These are phyloP conservation scores for Rutilus rutilus DNA, from an alignment of 2,113 vertebrate genomes.

Conservation along the genomic window DNA sequence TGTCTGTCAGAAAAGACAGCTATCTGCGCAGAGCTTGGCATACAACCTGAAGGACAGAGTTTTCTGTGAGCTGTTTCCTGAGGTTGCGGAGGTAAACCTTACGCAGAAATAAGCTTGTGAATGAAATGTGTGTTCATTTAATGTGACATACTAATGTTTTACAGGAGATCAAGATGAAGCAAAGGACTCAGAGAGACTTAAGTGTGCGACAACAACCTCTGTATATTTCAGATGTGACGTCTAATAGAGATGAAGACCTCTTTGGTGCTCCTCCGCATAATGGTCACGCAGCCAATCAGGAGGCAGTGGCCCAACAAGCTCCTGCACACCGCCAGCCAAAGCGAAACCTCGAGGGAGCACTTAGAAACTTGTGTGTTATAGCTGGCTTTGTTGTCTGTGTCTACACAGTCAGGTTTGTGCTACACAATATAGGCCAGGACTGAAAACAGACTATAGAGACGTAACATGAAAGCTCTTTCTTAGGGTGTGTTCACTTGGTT, in stretches of 20 bases:
- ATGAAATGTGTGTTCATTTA: neutral
- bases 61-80: slow-evolving; percentile 95
- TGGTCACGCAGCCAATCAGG: neutral
- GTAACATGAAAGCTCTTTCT: neutral
- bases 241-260: neutral
- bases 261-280: neutral
- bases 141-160: neutral
- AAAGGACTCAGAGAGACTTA: neutral
- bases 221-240: too few relatives aligned
- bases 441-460: slow-evolving; percentile 61
- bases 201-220: too few relatives aligned
- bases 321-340: neutral
- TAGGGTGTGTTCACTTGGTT: neutral
- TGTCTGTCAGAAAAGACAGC: slow-evolving; percentile 86
- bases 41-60: slow-evolving; percentile 98
- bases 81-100: slow-evolving; percentile 87
- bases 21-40: slow-evolving; percentile 90
- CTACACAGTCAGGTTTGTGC: slow-evolving; percentile 96
- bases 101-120: neutral
- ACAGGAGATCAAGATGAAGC: neutral
- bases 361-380: slow-evolving; percentile 94
- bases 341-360: neutral
- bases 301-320: neutral
- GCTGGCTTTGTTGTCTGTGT: slow-evolving; percentile 96
- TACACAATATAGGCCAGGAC: slow-evolving; percentile 97